Base-by-base conservation (phyloP, 2,797 vertebrate genomes). In the Sciurus carolinensis region DNA sequence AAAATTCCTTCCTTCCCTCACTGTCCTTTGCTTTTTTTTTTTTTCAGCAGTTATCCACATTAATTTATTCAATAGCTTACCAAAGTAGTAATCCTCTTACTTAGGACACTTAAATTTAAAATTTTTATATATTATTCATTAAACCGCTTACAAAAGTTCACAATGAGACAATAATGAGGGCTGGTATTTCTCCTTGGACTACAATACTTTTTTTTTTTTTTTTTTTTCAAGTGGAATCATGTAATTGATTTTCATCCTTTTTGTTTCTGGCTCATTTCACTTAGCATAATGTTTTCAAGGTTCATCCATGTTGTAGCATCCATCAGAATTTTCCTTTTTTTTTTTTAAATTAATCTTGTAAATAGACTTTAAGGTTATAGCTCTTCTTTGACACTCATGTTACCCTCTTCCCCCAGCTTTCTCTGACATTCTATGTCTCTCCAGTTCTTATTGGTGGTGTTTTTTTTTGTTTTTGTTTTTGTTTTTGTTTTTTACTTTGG, bases 101-200 rank as follows among this genome's bases (percentile, higher is more conserved):
- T 90, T 95, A 77, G 88, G 90, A 91, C 5, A 85, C 75, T 94
- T 86, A 87, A 47, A 82, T 75, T 64, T 7, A 83, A 93, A 87
- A 4, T 5, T 52, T 73, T 24, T 76, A 84, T 64, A 66, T 2
- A 5, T 50, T 76, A 87, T 36, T 85, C 22, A 93, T 79, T 91
- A 96, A 95, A 64, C 1, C 4, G 20, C 75, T 96, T 94, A 97
- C 67, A 18, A 97, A 92, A 87, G 87, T 69, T 96, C 71, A 86
- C 2, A 69, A 42, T 64, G 64, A 71, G 81, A 92, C 3, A 94
- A 94, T 85, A 90, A 3, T 59, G 33, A 93, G 79, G 85, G 96
- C 64, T 2, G 0, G n/a, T 83, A 24, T 93, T 97, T 97, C 94
- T 79, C 33, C 71, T 39, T 95, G 17, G 20, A 17, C 20, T 90